A percentile compares a stretch with the other conserved stretches of the same genome.
phyloP scores from a whole-genome alignment of 1,140 invertebrate species.

The Pristionchus pacificus region DNA sequence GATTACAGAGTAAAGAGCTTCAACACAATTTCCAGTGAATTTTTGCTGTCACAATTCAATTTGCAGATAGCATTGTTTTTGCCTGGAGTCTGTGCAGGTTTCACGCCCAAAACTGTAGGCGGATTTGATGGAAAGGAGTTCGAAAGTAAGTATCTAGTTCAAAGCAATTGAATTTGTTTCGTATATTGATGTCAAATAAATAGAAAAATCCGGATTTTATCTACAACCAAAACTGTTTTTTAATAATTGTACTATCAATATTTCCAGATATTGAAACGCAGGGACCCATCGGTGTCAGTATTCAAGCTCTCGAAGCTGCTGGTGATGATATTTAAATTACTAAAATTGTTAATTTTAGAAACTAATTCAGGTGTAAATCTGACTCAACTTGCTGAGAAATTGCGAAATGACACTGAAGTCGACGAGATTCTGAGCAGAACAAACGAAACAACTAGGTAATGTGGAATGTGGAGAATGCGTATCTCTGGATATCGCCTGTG shows the following conservation, averaged over 20 bases:
- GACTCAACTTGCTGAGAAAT: constrained; percentile 53
- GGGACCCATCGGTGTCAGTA: constrained; percentile 56
- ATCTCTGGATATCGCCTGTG: no score
- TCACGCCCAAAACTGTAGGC: constrained; percentile 53
- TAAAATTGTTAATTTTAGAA: no score
- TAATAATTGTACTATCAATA: no score
- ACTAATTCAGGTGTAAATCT: constrained; percentile 57
- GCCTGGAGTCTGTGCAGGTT: constrained; percentile 53
- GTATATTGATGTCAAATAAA: no score
- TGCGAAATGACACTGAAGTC: constrained; percentile 56
- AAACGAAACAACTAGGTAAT: constrained; percentile 41
- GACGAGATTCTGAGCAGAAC: constrained; percentile 52
- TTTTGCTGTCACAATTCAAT: no score
- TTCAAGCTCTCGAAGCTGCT: constrained; percentile 43
- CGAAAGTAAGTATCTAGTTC: constrained; percentile 35
- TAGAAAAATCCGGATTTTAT: no score
- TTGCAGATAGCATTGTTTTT: constrained; percentile 35
- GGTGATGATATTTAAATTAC: no score
- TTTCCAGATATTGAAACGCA: constrained; percentile 52
- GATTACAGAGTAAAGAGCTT: no score
- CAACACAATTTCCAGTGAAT: no score
- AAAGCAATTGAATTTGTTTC: no score
- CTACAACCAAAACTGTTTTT: no score
- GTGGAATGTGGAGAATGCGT: no score
- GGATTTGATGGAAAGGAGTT: constrained; percentile 54